These are phyloP conservation scores for Drosophila seguyi DNA, from an alignment of 1,140 invertebrate species.

Conservation along the genomic window DNA sequence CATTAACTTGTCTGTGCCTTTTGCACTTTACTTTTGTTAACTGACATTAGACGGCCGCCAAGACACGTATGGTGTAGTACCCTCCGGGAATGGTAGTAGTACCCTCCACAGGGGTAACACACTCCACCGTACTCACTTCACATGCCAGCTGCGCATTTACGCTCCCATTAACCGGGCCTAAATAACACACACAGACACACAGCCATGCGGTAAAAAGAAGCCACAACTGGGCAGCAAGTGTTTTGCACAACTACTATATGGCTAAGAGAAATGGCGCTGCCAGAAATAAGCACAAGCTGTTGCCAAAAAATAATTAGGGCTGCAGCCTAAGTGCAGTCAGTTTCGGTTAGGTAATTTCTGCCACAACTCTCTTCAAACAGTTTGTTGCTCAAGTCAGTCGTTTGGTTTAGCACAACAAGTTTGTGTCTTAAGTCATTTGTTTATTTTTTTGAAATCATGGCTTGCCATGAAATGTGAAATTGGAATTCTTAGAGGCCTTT, in stretches of 20 bases:
- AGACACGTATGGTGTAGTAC: slow-evolving; percentile 10
- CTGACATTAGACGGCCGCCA: slow-evolving; percentile 67
- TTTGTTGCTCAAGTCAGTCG: slow-evolving; percentile 61
- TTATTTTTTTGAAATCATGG: slow-evolving; percentile 12
- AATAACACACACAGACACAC: slow-evolving; percentile 46
- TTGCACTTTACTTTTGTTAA: slow-evolving; percentile 71
- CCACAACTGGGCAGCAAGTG: slow-evolving; percentile 61
- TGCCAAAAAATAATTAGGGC: slow-evolving; percentile 39
- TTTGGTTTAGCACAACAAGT: slow-evolving; percentile 29
- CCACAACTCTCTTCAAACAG: slow-evolving; percentile 6
- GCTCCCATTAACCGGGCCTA: slow-evolving; percentile 77
- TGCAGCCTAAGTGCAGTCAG: slow-evolving; percentile 43
- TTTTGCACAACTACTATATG: slow-evolving; percentile 61
- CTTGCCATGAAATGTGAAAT: slow-evolving; percentile 21
- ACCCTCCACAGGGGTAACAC: slow-evolving; percentile 44
- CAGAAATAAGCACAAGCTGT: slow-evolving; percentile 39
- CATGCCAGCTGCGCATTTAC: slow-evolving; percentile 81
- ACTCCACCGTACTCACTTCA: slow-evolving; percentile 60
- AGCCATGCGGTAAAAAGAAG: slow-evolving; percentile 14
- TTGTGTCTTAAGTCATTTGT: slow-evolving; percentile 62
- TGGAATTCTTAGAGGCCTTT: slow-evolving; percentile 9
- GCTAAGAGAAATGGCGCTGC: slow-evolving; percentile 59
- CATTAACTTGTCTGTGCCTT: slow-evolving; percentile 80
- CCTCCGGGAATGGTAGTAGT: slow-evolving; percentile 15
- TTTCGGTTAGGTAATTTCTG: slow-evolving; percentile 10